Evolutionary conservation across 2,888 invertebrate species (phyloP).

Genomic region (Lobophora halterata): DNA sequence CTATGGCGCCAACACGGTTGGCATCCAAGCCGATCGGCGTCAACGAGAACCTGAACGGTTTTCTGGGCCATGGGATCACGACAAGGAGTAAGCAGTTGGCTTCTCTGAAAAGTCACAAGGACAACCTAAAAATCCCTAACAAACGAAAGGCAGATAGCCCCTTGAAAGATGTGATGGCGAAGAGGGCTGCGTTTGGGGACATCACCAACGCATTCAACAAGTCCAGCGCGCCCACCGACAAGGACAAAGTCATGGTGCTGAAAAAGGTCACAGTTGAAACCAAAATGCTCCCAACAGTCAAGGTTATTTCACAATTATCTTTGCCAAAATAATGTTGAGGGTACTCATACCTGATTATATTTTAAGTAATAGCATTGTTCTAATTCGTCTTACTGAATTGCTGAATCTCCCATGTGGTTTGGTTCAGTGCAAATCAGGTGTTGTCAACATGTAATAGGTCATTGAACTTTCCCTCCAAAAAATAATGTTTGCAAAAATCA

Average conservation of each 20-base stretch:
- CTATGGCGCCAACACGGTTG: slow-evolving; percentile 83
- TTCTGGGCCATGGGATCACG: slow-evolving; percentile 76
- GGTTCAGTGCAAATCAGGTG: slow-evolving; percentile 3
- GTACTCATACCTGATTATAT: slow-evolving; percentile 31
- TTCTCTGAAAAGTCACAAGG: slow-evolving; percentile 69
- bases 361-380: not conserved
- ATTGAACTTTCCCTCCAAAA: slow-evolving; percentile 66
- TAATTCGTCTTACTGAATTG: not conserved
- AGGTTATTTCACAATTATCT: no score
- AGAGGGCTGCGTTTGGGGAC: slow-evolving; percentile 92
- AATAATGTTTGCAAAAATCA: slow-evolving; percentile 22
- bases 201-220: slow-evolving; percentile 87
- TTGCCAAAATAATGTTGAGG: no score
- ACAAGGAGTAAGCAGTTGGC: slow-evolving; percentile 83
- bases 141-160: slow-evolving; percentile 93
- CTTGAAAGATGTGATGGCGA: slow-evolving; percentile 86
- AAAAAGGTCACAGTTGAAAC: slow-evolving; percentile 77
- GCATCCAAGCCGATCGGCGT: slow-evolving; percentile 73
- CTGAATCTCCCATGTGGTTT: slow-evolving; percentile 10
- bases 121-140: slow-evolving; percentile 74
- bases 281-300: slow-evolving; percentile 71
- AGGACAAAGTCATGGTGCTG: slow-evolving; percentile 59
- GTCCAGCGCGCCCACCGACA: slow-evolving; percentile 57
- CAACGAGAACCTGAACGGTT: slow-evolving; percentile 69
- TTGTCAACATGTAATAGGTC: slow-evolving; percentile 32